A percentile compares a stretch with the other conserved stretches of the same genome.
These are phyloP conservation scores for Ceryle rudis DNA, from an alignment of 2,797 vertebrate genomes.

Conservation along the genomic window DNA sequence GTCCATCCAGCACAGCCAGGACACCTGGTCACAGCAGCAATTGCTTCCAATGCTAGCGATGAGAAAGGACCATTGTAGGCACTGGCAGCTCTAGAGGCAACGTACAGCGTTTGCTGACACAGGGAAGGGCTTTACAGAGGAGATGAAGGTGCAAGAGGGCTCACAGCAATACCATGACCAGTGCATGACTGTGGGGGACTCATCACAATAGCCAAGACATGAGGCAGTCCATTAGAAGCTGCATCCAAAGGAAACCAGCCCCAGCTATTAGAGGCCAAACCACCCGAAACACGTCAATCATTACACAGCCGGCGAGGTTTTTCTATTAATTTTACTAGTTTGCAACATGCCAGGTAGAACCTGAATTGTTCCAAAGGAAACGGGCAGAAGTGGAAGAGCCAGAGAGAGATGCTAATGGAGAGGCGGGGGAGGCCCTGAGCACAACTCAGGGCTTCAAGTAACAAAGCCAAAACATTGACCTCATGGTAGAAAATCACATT, in stretches of 20 bases:
- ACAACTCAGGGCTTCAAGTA: neutral
- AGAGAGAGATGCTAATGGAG: neutral
- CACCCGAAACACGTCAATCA: neutral
- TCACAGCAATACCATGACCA: neutral
- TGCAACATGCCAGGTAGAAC: neutral
- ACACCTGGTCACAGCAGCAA: neutral
- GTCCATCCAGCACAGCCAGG: neutral
- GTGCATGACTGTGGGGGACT: accelerated
- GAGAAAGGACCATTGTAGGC: neutral
- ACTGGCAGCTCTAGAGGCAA: neutral
- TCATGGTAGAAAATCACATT: neutral
- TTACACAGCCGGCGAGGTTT: neutral
- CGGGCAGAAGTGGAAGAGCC: neutral
- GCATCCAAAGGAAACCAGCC: neutral
- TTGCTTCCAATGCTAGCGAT: accelerated
- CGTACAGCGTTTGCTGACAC: neutral
- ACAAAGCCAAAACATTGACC: neutral
- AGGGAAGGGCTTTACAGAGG: neutral
- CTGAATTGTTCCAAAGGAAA: neutral
- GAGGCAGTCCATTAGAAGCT: neutral
- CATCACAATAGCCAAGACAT: neutral
- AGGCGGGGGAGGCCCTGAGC: neutral
- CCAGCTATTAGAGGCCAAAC: neutral
- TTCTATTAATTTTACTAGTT: neutral
- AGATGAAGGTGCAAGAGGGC: neutral